Base-by-base conservation (phyloP, 2,797 vertebrate genomes). In the Anas georgica region DNA sequence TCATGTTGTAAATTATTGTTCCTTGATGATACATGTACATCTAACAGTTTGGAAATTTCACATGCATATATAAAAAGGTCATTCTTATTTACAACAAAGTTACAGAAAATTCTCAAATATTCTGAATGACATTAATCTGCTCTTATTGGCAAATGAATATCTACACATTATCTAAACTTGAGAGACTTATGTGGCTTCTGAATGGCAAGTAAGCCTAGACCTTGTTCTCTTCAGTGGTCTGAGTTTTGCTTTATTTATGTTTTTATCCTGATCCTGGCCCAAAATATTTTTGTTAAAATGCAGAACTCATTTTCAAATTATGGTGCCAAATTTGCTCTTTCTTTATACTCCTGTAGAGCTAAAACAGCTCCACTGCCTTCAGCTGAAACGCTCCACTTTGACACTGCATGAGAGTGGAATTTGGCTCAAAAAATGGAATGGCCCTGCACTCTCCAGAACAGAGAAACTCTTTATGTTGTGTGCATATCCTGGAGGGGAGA, bases 121-220 rank as follows among this genome's bases (percentile, higher is more conserved):
- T 80, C 50, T 69, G 56, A 66, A 54, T 46, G 1, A 29, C 41
- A 37, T 75, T 83, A 59, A 54, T 56, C 62, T 76, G 11, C 33
- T 83, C 15, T 13, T 3, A 0, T 26, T 60, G 45, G 8, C 1
- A 0, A 31, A 26, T 66, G 37, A 8, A 50, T 41, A 46, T 43
- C 28, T 12, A 1, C 64, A 5, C 22, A 23, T 52, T 72, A 22
- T 4, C 12, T 29, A 72, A 89, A 82, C 9, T 11, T 4, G 3
- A 59, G 92, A 72, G 11, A 7, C 25, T 55, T 77, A 52, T n/a
- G 17, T 67, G 78, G 52, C 39, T 84, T 59, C 22, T 78, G 58
- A 88, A 41, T 52, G 33, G n/a, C 50, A 78, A 39, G 75, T 21
- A 78, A 12, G 2, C 43, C 64, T 87, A 66, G 12, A 37, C 48